Percentiles rank a stretch among this genome's conserved stretches.
These are phyloP conservation scores for Rostratula benghalensis DNA, from an alignment of 2,113 vertebrate genomes.

Conservation along the genomic window DNA sequence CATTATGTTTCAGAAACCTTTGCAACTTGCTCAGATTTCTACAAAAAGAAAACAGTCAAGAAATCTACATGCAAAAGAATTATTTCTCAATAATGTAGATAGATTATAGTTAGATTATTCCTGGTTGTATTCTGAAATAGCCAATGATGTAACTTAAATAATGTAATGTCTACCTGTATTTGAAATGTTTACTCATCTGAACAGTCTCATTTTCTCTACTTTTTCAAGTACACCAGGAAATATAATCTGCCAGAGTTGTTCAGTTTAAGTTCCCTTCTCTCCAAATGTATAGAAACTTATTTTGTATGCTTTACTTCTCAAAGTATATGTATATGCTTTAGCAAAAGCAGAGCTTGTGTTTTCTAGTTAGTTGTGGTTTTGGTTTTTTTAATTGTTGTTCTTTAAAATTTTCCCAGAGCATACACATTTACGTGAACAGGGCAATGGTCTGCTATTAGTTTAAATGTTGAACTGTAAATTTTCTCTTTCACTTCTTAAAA, in stretches of 20 bases:
- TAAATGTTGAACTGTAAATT: background rate
- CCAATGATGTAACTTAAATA: background rate
- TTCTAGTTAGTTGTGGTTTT: background rate
- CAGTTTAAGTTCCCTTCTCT: background rate
- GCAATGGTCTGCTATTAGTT: background rate
- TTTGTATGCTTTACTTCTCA: background rate
- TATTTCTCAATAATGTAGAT: background rate
- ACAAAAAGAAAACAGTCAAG: background rate
- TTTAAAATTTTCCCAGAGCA: background rate
- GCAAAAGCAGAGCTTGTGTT: background rate
- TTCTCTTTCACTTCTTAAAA: background rate
- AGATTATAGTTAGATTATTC: background rate
- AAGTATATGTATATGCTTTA: rapidly evolving
- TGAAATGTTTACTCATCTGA: background rate
- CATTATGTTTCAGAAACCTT: background rate
- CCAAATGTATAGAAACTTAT: background rate
- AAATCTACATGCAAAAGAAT: background rate
- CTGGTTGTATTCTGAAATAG: background rate
- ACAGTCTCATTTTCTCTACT: rapidly evolving
- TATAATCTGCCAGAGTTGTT: background rate
- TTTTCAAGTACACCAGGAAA: background rate
- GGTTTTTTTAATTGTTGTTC: background rate
- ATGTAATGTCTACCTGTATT: background rate
- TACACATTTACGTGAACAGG: background rate
- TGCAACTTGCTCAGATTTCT: background rate